Conservation (phyloP, 1,140 invertebrate species). For the Zaprionus ghesquierei region DNA sequence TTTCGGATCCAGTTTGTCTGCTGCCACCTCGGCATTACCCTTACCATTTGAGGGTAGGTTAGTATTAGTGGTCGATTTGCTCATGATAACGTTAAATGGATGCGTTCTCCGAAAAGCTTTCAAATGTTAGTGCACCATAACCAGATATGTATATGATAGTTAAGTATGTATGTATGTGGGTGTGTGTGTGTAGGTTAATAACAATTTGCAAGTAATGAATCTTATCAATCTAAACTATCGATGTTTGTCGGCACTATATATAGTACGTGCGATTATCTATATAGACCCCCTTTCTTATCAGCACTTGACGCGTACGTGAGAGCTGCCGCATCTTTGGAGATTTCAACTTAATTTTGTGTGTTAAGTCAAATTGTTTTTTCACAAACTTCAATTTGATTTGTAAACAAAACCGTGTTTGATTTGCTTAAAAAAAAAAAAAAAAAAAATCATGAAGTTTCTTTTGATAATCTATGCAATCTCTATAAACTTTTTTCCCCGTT, state of each 20-base stretch:
- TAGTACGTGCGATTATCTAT: not conserved
- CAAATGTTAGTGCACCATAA: not conserved
- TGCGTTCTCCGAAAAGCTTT: conserved; percentile 1
- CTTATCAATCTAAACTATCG: no score
- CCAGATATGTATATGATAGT: not conserved
- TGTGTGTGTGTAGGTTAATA: not conserved
- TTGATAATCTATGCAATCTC: no score
- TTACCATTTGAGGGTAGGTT: conserved; percentile 39
- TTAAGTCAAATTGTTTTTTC: no score
- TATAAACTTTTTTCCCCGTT: no score
- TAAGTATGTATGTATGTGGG: not conserved
- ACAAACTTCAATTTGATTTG: not conserved
- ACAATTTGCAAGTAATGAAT: no score
- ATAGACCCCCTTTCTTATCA: not conserved
- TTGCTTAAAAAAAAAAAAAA: no score
- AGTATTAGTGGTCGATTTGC: conserved; percentile 47
- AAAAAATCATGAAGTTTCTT: no score
- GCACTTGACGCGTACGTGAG: not conserved
- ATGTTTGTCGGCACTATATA: not conserved
- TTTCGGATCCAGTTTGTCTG: conserved; percentile 74
- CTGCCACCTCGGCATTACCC: conserved; percentile 45
- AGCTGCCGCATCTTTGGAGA: not conserved
- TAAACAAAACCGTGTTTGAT: no score
- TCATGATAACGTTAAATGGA: conserved; percentile 38
- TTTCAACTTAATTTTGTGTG: no score